A percentile compares a stretch with the other conserved stretches of the same genome.
These are phyloP conservation scores for Caenorhabditis japonica DNA, from an alignment of 2,888 invertebrate genomes.

Conservation along the genomic window DNA sequence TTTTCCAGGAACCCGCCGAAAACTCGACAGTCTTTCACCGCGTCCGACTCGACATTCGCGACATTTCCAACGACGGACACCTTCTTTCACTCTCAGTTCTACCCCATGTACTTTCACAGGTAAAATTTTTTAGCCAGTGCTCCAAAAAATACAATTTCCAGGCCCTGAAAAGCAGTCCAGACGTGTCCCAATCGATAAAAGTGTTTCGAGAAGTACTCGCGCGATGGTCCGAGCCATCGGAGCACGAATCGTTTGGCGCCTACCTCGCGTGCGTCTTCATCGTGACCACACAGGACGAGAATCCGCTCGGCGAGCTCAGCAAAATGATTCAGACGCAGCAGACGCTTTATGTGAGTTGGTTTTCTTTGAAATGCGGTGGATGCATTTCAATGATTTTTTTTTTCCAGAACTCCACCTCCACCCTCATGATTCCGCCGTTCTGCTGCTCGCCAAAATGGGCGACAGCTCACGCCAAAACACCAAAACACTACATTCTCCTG, in stretches of 20 bases:
- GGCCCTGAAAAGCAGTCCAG: slow-evolving; percentile 42
- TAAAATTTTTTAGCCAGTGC: too few species aligned
- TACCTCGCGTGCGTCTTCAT: slow-evolving; percentile 80
- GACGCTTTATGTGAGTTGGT: slow-evolving; percentile 82
- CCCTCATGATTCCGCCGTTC: slow-evolving; percentile 63
- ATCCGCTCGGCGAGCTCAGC: slow-evolving; percentile 87
- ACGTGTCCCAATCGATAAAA: slow-evolving; percentile 31
- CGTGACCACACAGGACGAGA: slow-evolving; percentile 80
- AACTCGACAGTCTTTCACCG: slow-evolving; percentile 26
- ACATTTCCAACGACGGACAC: slow-evolving; percentile 77
- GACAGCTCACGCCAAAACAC: slow-evolving; percentile 82
- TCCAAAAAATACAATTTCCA: slow-evolving; percentile 15
- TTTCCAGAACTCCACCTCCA: slow-evolving; percentile 66
- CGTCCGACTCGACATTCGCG: slow-evolving; percentile 76
- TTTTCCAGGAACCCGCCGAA: slow-evolving; percentile 57
- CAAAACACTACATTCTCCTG: slow-evolving; percentile 90
- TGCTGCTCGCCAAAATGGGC: slow-evolving; percentile 78
- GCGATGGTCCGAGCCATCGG: slow-evolving; percentile 79
- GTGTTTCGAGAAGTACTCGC: slow-evolving; percentile 39
- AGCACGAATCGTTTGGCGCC: slow-evolving; percentile 91
- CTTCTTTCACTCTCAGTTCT: slow-evolving; percentile 74
- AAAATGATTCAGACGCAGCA: slow-evolving; percentile 85
- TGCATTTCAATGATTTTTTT: too few species aligned
- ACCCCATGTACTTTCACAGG: slow-evolving; percentile 72
- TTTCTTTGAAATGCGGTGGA: too few species aligned